A percentile compares a stretch with the other conserved stretches of the same genome.
Evolutionary conservation across 2,113 vertebrate species (phyloP).

Genomic region (Pteropus alecto): DNA sequence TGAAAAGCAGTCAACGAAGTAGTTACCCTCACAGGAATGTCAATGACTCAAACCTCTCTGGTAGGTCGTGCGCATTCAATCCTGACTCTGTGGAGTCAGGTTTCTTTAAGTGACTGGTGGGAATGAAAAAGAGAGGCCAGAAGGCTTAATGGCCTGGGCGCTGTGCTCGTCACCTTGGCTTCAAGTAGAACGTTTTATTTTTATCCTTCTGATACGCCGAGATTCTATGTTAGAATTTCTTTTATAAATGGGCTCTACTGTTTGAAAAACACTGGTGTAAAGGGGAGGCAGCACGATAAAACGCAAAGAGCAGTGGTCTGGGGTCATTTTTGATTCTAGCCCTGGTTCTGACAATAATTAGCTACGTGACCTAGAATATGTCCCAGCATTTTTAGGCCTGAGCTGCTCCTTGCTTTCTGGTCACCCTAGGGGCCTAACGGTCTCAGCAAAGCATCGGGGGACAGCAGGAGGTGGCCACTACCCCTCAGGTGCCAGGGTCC

Average conservation of each 20-base stretch:
- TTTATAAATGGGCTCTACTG: not conserved
- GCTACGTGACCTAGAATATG: not conserved
- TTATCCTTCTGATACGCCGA: not conserved
- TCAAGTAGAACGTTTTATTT: conserved; percentile 7
- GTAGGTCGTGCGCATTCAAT: not conserved
- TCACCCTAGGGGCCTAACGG: not conserved
- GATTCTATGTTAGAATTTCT: not conserved
- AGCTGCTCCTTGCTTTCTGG: not conserved
- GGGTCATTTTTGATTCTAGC: not conserved
- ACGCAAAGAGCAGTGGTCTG: not conserved
- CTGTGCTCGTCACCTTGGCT: not conserved
- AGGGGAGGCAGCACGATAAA: not conserved
- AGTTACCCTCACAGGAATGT: not conserved
- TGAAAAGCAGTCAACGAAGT: not conserved
- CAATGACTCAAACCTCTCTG: not conserved
- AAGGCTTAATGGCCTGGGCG: not conserved
- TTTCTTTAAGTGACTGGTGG: not conserved
- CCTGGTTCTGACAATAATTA: not conserved
- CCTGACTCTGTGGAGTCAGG: not conserved
- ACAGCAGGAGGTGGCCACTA: not conserved
- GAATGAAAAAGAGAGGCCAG: conserved; percentile 2
- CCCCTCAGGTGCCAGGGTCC: not conserved
- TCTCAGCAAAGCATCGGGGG: not conserved
- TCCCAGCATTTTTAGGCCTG: not conserved
- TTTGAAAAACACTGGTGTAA: not conserved